Evolutionary conservation across 2,888 invertebrate genomes (phyloP).

Genomic region (Temnothorax unifasciatus): DNA sequence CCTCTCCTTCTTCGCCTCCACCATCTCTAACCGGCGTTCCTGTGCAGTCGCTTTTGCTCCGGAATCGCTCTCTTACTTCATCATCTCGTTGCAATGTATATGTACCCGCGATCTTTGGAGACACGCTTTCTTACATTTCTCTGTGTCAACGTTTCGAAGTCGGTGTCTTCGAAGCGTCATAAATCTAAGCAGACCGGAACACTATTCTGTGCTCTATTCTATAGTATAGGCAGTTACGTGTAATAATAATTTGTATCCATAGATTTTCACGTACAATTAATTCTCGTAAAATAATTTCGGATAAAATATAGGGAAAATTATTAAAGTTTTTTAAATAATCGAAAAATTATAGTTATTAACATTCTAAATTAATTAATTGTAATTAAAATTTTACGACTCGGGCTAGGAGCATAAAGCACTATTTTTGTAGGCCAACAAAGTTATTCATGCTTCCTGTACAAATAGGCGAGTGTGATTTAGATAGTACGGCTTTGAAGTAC

Average conservation of each 20-base stretch:
- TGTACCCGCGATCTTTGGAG: slow-evolving; percentile 68
- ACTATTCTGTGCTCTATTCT: neutral
- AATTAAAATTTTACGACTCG: neutral
- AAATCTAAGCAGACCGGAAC: slow-evolving; percentile 15
- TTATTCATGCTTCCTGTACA: slow-evolving; percentile 37
- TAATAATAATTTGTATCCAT: neutral
- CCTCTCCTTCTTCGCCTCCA: slow-evolving; percentile 20
- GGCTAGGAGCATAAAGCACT: neutral
- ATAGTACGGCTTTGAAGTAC: slow-evolving; percentile 18
- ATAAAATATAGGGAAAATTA: neutral
- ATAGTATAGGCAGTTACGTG: neutral
- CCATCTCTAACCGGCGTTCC: slow-evolving; percentile 33
- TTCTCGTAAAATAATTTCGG: neutral
- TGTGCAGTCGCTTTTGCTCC: slow-evolving; percentile 68
- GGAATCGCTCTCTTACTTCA: slow-evolving; percentile 75
- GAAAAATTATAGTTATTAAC: neutral
- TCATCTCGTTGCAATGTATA: slow-evolving; percentile 68
- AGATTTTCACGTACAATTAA: neutral
- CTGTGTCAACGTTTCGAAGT: slow-evolving; percentile 1
- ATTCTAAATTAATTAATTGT: neutral
- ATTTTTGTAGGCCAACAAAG: neutral
- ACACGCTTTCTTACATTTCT: slow-evolving; percentile 64
- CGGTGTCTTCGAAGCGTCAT: neutral
- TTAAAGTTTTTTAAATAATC: neutral
- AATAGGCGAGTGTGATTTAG: slow-evolving; percentile 30